Conservation (phyloP, 64 coral and sea anemone species). For the Stichodactyla mertensii region DNA sequence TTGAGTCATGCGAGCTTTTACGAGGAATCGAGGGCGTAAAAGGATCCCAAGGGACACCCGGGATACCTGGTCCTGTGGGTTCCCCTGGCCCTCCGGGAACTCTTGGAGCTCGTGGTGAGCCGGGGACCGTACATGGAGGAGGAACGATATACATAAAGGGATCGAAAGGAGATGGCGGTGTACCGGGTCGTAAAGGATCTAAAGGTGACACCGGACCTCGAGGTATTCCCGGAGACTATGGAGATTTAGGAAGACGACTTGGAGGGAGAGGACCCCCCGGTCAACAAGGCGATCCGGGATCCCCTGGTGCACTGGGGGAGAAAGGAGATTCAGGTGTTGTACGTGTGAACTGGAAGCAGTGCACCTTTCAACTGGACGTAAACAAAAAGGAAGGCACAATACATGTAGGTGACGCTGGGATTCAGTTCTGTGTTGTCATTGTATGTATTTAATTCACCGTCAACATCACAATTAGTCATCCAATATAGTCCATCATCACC, state of each 20-base stretch:
- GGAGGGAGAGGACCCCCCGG: constrained; percentile 43
- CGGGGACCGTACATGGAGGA: constrained; percentile 8
- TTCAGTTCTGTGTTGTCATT: background rate
- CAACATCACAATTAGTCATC: background rate
- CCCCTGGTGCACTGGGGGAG: constrained; percentile 28
- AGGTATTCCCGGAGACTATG: constrained; percentile 21
- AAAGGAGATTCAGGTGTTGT: constrained; percentile 43
- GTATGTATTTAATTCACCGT: background rate
- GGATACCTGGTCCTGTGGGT: constrained; percentile 25
- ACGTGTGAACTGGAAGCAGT: constrained; percentile 79
- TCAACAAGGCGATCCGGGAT: constrained; percentile 31
- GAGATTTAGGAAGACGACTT: constrained; percentile 25
- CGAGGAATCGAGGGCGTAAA: constrained; percentile 53
- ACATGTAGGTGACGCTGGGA: constrained; percentile 31
- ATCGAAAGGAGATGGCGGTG: constrained; percentile 52
- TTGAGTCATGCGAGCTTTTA: constrained; percentile 68
- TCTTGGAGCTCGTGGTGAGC: constrained; percentile 37
- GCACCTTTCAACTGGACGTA: constrained; percentile 54
- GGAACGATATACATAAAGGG: constrained; percentile 31
- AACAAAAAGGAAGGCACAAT: constrained; percentile 49
- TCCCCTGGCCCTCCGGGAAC: constrained; percentile 7
- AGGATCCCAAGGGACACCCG: constrained; percentile 37
- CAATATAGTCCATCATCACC: background rate
- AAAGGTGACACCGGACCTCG: constrained; percentile 14
- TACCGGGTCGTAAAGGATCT: constrained; percentile 44